Base-by-base conservation (phyloP, 1,140 invertebrate genomes). In the Dinoponera quadriceps region DNA sequence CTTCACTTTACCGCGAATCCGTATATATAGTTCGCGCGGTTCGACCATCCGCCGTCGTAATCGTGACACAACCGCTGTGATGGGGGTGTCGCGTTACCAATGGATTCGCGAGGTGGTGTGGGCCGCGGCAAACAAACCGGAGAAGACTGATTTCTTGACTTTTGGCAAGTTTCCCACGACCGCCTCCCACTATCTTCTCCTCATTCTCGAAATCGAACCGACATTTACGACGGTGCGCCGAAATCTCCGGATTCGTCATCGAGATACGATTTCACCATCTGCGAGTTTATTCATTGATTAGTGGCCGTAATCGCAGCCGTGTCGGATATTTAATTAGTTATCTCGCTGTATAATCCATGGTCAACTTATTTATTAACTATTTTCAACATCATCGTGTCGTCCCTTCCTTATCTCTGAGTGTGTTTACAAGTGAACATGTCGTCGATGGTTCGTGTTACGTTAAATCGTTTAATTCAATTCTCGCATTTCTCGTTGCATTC, bases 81-180 rank as follows among this genome's bases (percentile, higher is more conserved):
- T 27, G 49, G 73, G 49, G 78, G 86, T 88, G 86, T 88, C 87
- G 78, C 72, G 49, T 88, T 88, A 88, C 87, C 75, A 68, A 82
- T 84, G 86, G 69, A 87, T 87, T 87, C 85, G 72, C 74, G 71
- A 75, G 71, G 54, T n/a, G 55, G 69, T 66, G 75, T 84, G 11
- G 72, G 63, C 38, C 72, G 75, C 78, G 78, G 54, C 83, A 86
- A 85, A 90, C 88, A 90, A 89, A 90, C 85, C 85, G 66, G 73
- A 77, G 88, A 84, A 88, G 90, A 85, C 83, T 85, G 88, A 88
- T 88, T 88, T 90, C 89, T 85, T 38, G 74, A 73, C 68, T 91
- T 91, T 91, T 91, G 91, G 91, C 90, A 92, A 85, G 81, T 89
- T 85, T 89, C 90, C 91, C 87, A 86, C 82, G 68, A 62, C 66